phyloP scores from a whole-genome alignment of 2,797 vertebrate genomes.

The Rhinichthys osculus region DNA sequence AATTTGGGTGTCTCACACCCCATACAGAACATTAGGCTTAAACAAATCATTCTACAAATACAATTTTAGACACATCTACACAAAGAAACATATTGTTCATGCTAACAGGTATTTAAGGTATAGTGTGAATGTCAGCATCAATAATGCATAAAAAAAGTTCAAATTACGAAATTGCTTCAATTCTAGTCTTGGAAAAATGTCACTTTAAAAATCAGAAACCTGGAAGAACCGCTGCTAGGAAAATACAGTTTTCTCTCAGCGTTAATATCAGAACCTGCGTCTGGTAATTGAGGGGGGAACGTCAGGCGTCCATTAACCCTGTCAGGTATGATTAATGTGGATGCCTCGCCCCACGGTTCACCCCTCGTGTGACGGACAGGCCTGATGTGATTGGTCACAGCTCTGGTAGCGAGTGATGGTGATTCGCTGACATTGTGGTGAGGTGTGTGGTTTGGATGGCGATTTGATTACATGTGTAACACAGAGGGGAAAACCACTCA shows the following conservation, averaged over 20 bases:
- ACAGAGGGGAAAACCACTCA: conserved; percentile 61
- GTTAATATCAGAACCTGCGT: conserved; percentile 57
- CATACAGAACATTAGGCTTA: background rate
- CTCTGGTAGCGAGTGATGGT: conserved; percentile 54
- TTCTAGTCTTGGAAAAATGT: background rate
- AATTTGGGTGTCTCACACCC: background rate
- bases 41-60: background rate
- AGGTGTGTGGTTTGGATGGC: conserved; percentile 66
- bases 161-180: conserved; percentile 2
- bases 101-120: background rate
- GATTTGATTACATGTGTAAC: conserved; percentile 71
- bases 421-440: conserved; percentile 70
- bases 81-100: background rate
- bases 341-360: conserved; percentile 52
- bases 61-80: background rate
- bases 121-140: conserved; percentile 20
- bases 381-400: conserved; percentile 59
- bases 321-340: conserved; percentile 66
- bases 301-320: conserved; percentile 57
- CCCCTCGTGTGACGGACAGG: conserved; percentile 53
- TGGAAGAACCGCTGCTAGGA: conserved; percentile 37
- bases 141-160: background rate
- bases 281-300: conserved; percentile 56
- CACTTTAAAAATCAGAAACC: conserved; percentile 30
- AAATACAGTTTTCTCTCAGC: conserved; percentile 60